Percentiles rank a stretch among this genome's conserved stretches.
These are phyloP conservation scores for Paratrypauchen microcephalus DNA, from an alignment of 2,797 vertebrate species.

Conservation along the genomic window DNA sequence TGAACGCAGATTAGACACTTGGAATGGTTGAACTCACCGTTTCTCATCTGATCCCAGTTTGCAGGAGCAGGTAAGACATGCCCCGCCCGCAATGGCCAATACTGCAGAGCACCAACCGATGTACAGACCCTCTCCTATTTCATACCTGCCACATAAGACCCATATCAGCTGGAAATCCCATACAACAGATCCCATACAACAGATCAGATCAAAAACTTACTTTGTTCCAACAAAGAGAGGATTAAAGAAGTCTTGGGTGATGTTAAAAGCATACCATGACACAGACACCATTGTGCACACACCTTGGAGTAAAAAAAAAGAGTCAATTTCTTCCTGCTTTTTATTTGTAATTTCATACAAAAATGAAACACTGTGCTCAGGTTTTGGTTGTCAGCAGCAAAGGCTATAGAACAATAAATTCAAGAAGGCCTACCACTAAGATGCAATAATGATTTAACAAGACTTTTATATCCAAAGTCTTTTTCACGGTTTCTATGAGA, in stretches of 20 bases:
- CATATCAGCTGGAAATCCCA: background rate
- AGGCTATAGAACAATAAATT: too few relatives aligned
- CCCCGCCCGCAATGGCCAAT: conserved; percentile 75
- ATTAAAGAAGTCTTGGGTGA: conserved; percentile 88
- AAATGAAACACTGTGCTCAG: too few relatives aligned
- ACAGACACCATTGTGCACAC: conserved; percentile 85
- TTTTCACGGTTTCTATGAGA: too few relatives aligned
- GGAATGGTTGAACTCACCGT: conserved; percentile 59
- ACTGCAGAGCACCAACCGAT: conserved; percentile 88
- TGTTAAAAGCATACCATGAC: conserved; percentile 92
- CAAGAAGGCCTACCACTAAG: too few relatives aligned
- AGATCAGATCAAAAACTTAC: conserved; percentile 66
- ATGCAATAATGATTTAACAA: too few relatives aligned
- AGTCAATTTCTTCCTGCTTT: background rate
- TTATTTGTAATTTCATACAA: background rate
- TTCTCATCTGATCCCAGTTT: conserved; percentile 63
- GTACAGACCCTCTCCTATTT: conserved; percentile 88
- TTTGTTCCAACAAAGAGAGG: conserved; percentile 81
- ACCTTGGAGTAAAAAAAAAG: conserved; percentile 64
- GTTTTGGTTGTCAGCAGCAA: too few relatives aligned
- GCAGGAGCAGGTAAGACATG: conserved; percentile 77
- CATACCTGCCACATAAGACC: conserved; percentile 74
- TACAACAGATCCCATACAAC: background rate
- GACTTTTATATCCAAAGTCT: too few relatives aligned
- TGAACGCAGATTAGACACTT: background rate